phyloP scores from a whole-genome alignment of 2,888 invertebrate genomes.

The Tridacna crocea region DNA sequence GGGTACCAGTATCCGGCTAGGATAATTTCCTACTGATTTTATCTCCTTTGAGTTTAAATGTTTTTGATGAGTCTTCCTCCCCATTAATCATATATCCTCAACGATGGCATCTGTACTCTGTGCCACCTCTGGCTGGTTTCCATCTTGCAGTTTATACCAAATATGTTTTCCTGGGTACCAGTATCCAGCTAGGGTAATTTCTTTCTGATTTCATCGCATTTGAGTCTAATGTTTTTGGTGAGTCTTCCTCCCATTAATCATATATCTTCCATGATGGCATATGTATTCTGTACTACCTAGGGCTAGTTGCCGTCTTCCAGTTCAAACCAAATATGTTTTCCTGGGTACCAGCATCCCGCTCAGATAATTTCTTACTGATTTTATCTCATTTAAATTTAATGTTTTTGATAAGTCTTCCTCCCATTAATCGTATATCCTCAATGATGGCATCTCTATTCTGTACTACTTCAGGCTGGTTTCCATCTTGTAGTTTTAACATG shows the following conservation, averaged over 20 bases:
- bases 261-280: conserved; percentile 90
- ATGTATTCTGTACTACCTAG: conserved; percentile 87
- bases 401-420: conserved; percentile 88
- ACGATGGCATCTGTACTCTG: conserved; percentile 89
- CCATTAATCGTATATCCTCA: conserved; percentile 90
- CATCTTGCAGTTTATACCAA: conserved; percentile 82
- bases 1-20: too few species aligned
- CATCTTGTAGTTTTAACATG: conserved; percentile 82
- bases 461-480: conserved; percentile 84
- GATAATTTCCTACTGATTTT: too few species aligned
- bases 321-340: not conserved
- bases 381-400: conserved; percentile 82
- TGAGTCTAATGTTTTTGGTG: too few species aligned
- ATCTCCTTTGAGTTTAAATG: too few species aligned
- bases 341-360: too few species aligned
- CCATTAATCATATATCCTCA: too few species aligned
- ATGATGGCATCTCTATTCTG: conserved; percentile 89
- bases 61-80: too few species aligned
- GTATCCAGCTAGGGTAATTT: too few species aligned
- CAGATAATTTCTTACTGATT: too few species aligned
- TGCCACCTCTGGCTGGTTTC: conserved; percentile 84
- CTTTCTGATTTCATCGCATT: too few species aligned
- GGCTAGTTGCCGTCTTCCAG: conserved; percentile 64
- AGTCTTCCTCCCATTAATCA: too few species aligned
- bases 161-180: conserved; percentile 87